A percentile compares a stretch with the other conserved stretches of the same genome.
These are phyloP conservation scores for Lagodon rhomboides DNA, from an alignment of 2,797 vertebrate species.

Conservation along the genomic window DNA sequence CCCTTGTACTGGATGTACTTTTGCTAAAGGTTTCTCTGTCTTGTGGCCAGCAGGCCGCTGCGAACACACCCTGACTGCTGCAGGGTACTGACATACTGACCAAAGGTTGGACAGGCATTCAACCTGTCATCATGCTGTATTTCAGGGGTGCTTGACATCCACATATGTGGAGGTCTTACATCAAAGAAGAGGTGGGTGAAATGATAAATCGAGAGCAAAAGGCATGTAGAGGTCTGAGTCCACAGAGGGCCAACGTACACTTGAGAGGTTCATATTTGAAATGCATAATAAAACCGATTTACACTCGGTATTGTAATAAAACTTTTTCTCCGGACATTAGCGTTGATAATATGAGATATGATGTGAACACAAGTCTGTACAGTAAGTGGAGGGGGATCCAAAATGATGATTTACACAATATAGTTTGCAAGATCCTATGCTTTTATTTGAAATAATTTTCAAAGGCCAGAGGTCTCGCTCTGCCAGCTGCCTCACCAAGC, in stretches of 20 bases:
- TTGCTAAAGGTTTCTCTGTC: neutral
- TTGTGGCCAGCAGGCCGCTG: neutral
- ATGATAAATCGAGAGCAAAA: neutral
- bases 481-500: conserved; percentile 40
- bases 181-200: conserved; percentile 6
- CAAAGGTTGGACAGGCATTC: conserved; percentile 16
- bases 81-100: neutral
- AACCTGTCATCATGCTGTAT: conserved; percentile 39
- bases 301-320: neutral
- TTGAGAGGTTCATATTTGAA: neutral
- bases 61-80: conserved; percentile 11
- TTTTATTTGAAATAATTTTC: no score
- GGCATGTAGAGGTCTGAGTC: neutral
- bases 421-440: no score
- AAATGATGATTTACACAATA: no score
- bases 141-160: conserved; percentile 16
- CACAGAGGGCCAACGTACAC: neutral
- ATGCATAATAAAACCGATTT: neutral
- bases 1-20: neutral
- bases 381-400: neutral
- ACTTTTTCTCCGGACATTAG: neutral
- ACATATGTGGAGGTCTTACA: conserved; percentile 9
- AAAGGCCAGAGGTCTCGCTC: conserved; percentile 43
- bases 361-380: neutral
- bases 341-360: neutral